Evolutionary conservation across 1,140 invertebrate species (phyloP).

Genomic region (Drosophila mojavensis): DNA sequence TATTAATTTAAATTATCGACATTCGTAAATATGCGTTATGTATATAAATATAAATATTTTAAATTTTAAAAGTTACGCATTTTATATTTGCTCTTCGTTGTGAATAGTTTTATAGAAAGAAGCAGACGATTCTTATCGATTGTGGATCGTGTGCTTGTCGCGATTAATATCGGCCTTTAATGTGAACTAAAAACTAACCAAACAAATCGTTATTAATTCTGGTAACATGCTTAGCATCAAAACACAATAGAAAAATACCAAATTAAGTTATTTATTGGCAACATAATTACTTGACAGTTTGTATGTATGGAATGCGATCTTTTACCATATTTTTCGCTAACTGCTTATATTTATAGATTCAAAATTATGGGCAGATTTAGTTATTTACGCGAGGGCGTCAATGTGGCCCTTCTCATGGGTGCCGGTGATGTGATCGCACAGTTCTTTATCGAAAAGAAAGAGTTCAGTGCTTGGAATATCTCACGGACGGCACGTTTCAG

Average conservation of each 20-base stretch:
- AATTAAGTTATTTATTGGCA: no score
- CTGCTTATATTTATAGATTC: not conserved
- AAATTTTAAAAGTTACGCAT: not conserved
- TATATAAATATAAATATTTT: conserved; percentile 4
- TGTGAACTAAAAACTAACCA: no score
- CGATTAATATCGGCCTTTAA: no score
- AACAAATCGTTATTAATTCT: no score
- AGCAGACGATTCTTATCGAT: no score
- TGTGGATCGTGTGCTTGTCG: no score
- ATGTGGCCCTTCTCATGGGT: conserved; percentile 84
- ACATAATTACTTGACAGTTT: no score
- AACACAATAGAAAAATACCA: no score
- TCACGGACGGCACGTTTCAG: conserved; percentile 79
- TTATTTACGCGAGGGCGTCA: conserved; percentile 63
- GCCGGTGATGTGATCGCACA: conserved; percentile 84
- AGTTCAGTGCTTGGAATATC: conserved; percentile 59
- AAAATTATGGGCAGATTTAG: conserved; percentile 25
- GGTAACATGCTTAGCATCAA: no score
- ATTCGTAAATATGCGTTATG: not conserved
- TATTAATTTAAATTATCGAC: not conserved
- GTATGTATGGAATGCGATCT: not conserved
- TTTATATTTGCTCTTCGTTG: not conserved
- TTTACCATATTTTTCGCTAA: not conserved
- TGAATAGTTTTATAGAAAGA: not conserved
- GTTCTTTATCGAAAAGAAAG: conserved; percentile 76